Evolutionary conservation across 2,113 vertebrate species (phyloP).

Genomic region (Burhinus oedicnemus): DNA sequence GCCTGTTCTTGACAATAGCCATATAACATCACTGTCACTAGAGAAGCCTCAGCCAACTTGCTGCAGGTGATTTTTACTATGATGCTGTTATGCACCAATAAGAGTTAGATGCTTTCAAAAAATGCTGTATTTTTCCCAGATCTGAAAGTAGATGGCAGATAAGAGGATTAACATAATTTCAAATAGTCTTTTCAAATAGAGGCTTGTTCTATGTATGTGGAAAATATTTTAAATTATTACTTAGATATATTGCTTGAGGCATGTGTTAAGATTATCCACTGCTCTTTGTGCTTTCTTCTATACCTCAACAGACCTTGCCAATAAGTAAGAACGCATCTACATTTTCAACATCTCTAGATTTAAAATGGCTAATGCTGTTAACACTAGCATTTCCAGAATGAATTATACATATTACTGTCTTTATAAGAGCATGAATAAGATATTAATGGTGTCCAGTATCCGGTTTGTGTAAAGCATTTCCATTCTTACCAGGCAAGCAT

Average conservation of each 20-base stretch:
- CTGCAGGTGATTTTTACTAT: neutral
- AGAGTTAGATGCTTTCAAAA: neutral
- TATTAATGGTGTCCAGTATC: neutral
- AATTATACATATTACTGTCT: neutral
- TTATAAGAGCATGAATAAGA: neutral
- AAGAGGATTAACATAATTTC: conserved; percentile 43
- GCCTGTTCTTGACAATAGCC: neutral
- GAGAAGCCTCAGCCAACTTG: neutral
- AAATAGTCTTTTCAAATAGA: neutral
- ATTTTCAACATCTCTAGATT: neutral
- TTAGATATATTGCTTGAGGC: neutral
- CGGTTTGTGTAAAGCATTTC: neutral
- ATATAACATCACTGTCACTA: neutral
- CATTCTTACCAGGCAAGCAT: neutral
- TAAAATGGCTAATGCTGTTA: neutral
- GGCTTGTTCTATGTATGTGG: neutral
- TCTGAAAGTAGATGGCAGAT: conserved; percentile 16
- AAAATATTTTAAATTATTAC: conserved; percentile 8
- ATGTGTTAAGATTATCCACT: neutral
- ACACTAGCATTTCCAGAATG: neutral
- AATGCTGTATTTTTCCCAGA: neutral
- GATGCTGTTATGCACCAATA: neutral
- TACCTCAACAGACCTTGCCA: neutral
- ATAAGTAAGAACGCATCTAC: neutral
- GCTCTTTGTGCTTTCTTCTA: neutral